Base-by-base conservation (phyloP, 2,888 invertebrate genomes). In the Ferrisia virgata region DNA sequence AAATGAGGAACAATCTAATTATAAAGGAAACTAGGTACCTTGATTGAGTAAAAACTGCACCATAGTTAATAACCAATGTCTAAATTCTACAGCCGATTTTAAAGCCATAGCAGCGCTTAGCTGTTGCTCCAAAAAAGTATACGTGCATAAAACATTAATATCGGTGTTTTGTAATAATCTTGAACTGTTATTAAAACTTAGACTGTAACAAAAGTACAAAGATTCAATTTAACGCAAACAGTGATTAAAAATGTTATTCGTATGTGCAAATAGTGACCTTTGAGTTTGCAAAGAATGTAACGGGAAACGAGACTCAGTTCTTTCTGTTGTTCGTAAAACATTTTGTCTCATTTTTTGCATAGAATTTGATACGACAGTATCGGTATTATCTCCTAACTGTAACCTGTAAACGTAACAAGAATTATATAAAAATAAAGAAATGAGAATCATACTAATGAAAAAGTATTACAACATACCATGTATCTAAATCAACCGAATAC, bases 401-500 rank as follows among this genome's bases (percentile, higher is more conserved):
- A 91, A 89, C 93, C 93, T 83, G 39, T 3, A 2, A 39, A 53
- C 22, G 22, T 22, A 47, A n/a, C n/a, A 15, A 58, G 69, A 31
- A 82, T 22, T 2, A 22, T 15, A 47, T 25, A n/a, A 28, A 22
- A 79, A 15, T 87, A 83, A 88, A 88, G 88, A 81, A 81, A 43
- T 82, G 76, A 76, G 40, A 58, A 58, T 76, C 43, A 22, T 18
- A 64, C 79, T 13, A 40, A 36, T 6, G 36, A 8, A 15, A 84
- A 84, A 79, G 22, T 53, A 3, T 15, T 36, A 0, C 3, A 79
- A 25, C 86, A 89, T 89, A 83, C 83, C 83, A 94, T 5, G 93
- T 91, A 87, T 92, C 92, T 87, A 97, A 90, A 87, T 94, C 93
- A 86, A 92, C 90, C 86, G 94, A 93, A 88, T 94, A 97, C 85